A percentile compares a stretch with the other conserved stretches of the same genome.
phyloP scores from a whole-genome alignment of 1,140 invertebrate genomes.

The Drosophila kepulauana region DNA sequence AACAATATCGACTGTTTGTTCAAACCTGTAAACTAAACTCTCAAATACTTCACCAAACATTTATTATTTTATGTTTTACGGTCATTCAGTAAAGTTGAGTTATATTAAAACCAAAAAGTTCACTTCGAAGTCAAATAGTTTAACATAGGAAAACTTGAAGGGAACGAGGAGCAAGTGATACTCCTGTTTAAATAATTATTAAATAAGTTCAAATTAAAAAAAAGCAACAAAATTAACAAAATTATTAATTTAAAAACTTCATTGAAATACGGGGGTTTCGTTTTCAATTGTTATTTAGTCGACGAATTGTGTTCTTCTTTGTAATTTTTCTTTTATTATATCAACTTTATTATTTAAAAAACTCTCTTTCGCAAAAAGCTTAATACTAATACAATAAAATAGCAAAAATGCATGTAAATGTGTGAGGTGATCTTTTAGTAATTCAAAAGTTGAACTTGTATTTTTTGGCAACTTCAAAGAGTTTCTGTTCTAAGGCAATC shows the following conservation, averaged over 20 bases:
- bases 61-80: not conserved
- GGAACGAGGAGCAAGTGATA: no score
- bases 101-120: no score
- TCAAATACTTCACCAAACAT: not conserved
- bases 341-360: slow-evolving; percentile 2
- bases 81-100: not conserved
- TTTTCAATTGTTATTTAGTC: not conserved
- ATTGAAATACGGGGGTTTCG: not conserved
- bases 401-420: slow-evolving; percentile 44
- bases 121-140: not conserved
- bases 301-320: not conserved
- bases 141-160: not conserved
- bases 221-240: not conserved
- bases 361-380: slow-evolving; percentile 17
- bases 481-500: not conserved
- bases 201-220: not conserved
- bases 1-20: not conserved
- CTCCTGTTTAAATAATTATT: not conserved
- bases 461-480: not conserved
- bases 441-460: not conserved
- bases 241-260: not conserved
- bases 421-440: slow-evolving; percentile 16
- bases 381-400: slow-evolving; percentile 22
- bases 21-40: not conserved
- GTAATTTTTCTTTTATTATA: not conserved